Evolutionary conservation across 2,888 invertebrate species (phyloP).

Genomic region (Phortica okadai): DNA sequence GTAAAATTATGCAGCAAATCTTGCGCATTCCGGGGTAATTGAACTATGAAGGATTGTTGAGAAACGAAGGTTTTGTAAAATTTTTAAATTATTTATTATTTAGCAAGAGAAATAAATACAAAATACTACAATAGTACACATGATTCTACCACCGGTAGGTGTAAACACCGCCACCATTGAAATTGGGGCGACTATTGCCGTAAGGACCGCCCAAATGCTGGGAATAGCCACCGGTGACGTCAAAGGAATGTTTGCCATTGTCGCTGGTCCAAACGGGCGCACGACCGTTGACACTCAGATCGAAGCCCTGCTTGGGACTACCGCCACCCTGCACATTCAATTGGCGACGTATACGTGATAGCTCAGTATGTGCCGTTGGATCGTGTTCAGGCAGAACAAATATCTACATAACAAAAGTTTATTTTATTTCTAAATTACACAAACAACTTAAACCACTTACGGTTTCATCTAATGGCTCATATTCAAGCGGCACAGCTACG

Average conservation of each 20-base stretch:
- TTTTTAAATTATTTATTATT: no score
- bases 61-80: no score
- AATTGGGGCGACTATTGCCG: slow-evolving; percentile 66
- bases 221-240: slow-evolving; percentile 63
- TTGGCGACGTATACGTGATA: slow-evolving; percentile 53
- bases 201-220: slow-evolving; percentile 73
- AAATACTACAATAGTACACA: no score
- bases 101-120: no score
- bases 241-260: slow-evolving; percentile 65
- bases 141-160: slow-evolving; percentile 42
- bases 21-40: no score
- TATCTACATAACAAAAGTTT: not conserved
- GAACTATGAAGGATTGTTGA: no score
- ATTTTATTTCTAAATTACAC: not conserved
- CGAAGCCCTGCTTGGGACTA: slow-evolving; percentile 58
- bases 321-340: slow-evolving; percentile 52
- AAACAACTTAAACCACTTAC: no score
- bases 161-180: slow-evolving; percentile 53
- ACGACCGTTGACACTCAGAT: slow-evolving; percentile 58
- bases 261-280: slow-evolving; percentile 68
- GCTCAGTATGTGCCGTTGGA: slow-evolving; percentile 14
- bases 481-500: no score
- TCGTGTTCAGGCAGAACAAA: no score
- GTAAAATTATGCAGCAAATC: no score
- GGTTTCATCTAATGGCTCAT: no score